Percentiles rank a stretch among this genome's conserved stretches.
phyloP scores from a whole-genome alignment of 2,113 vertebrate genomes.

The Apodemus sylvaticus region DNA sequence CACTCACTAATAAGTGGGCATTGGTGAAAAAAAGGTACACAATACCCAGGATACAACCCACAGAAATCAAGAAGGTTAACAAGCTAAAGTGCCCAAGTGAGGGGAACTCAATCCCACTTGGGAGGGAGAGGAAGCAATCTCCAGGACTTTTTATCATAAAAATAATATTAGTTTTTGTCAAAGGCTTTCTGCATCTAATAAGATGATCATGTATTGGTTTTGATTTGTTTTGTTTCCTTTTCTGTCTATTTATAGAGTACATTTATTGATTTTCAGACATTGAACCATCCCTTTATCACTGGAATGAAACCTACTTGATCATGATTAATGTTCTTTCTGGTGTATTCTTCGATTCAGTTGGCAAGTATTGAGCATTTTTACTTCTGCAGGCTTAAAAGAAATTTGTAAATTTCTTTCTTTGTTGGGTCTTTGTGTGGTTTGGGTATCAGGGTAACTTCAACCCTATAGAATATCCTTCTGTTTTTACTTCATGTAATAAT shows the following conservation, averaged over 20 bases:
- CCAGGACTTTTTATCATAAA: background rate
- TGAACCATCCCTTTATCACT: background rate
- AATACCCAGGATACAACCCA: too few relatives aligned
- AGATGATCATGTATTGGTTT: background rate
- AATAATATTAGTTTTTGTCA: background rate
- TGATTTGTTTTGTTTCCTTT: background rate
- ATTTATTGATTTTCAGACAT: background rate
- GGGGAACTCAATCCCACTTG: too few relatives aligned
- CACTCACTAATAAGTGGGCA: too few relatives aligned
- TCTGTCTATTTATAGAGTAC: background rate
- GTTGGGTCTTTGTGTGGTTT: background rate
- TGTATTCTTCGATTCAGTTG: background rate
- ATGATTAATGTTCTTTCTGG: background rate
- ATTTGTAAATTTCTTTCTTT: background rate
- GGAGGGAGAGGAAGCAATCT: too few relatives aligned
- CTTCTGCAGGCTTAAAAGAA: background rate
- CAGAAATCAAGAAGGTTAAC: too few relatives aligned
- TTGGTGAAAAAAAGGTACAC: too few relatives aligned
- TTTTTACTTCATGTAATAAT: background rate
- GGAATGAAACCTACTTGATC: background rate
- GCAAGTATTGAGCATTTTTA: background rate
- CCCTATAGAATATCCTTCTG: background rate
- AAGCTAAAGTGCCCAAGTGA: too few relatives aligned
- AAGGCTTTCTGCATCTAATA: background rate
- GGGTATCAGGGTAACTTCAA: background rate